Evolutionary conservation across 2,888 invertebrate species (phyloP), one percentile per base, ranked within the genome.

Genomic region (Luperina testacea): DNA sequence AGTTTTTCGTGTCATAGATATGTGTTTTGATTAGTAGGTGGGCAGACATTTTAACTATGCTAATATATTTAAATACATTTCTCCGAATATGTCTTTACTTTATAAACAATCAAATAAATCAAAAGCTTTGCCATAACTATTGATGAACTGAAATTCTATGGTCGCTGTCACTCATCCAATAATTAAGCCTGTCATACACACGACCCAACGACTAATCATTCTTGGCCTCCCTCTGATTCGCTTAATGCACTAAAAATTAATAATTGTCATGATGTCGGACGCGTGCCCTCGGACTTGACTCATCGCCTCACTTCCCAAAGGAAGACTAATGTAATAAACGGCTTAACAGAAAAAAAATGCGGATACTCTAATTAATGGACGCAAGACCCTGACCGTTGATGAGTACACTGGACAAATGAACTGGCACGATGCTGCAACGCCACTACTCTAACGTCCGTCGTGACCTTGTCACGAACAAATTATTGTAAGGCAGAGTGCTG

Each of bases 291-390:
- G 91, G 86, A 85, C 91, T 93, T 94, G 94, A 95, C 92, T 95
- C 94, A 93, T 93, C 92, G 80, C 65, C 24, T 86, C 75, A 91
- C 90, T 91, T 92, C 92, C 90, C 90, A 91, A 90, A 93, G 92
- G 92, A 94, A 92, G 91, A 92, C 92, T 95, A 95, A 95, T 95
- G 93, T 94, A 95, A 95, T 95, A 94, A 96, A 92, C 93, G 92
- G 92, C 90, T 89, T 90, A 93, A 92, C 93, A 94, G 93, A 95
- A 95, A 96, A 96, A 95, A 94, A 82, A 88, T 82, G 93, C 96
- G 96, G 96, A 96, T 95, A 95, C 93, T 93, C 92, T 96, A 96
- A 97, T 96, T 96, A 92, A 95, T 94, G 94, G 93, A 89, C 93
- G 92, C 94, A 92, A 94, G 96, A 91, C 93, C 95, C 92, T 94